Evolutionary conservation across 2,888 invertebrate genomes (phyloP).

Genomic region (Litoditis marina): DNA sequence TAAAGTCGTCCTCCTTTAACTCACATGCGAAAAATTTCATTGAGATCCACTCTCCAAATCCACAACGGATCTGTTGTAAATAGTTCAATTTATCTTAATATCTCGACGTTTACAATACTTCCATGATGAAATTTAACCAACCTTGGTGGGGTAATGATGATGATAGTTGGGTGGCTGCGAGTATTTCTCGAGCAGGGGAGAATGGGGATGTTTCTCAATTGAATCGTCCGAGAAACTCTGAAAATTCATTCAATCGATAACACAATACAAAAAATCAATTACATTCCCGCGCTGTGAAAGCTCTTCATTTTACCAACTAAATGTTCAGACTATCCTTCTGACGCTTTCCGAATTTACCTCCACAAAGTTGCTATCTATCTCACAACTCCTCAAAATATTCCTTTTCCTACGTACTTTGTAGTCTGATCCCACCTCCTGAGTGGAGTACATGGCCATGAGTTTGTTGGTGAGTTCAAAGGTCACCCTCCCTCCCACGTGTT

Average conservation of each 20-base stretch:
- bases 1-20: no score
- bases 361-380: no score
- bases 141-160: background rate
- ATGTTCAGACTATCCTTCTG: no score
- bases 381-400: background rate
- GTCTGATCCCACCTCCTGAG: conserved; percentile 2
- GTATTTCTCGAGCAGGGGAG: conserved; percentile 6
- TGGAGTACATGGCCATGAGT: conserved; percentile 28
- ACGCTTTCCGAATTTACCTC: no score
- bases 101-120: no score
- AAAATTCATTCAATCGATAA: background rate
- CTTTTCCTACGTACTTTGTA: conserved; percentile 2
- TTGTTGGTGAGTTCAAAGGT: conserved; percentile 45
- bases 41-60: no score
- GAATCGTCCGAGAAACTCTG: conserved; percentile 18
- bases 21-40: no score
- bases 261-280: background rate
- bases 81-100: no score
- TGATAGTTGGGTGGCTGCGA: conserved; percentile 11
- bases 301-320: no score
- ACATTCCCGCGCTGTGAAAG: background rate
- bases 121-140: no score
- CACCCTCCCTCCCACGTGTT: conserved; percentile 50
- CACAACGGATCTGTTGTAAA: no score
- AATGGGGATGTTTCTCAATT: conserved; percentile 10